These are phyloP conservation scores for Nycticorax nycticorax DNA, from an alignment of 2,113 vertebrate species.

Conservation along the genomic window DNA sequence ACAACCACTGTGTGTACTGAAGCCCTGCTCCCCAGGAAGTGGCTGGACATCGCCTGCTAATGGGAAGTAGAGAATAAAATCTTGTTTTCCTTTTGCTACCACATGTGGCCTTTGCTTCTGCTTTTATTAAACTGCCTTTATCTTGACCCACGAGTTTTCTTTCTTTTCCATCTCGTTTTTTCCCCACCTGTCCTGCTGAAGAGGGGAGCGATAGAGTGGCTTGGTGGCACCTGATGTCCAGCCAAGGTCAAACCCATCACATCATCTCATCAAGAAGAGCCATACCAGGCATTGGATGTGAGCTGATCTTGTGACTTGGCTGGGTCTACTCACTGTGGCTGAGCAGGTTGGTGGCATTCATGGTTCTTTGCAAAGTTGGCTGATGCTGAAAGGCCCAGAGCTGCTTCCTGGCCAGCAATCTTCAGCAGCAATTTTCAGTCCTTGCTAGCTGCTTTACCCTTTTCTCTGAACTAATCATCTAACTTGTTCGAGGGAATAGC, in stretches of 20 bases:
- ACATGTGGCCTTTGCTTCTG: too few species aligned
- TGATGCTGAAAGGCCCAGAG: not conserved
- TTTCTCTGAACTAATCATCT: not conserved
- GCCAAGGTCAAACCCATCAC: not conserved
- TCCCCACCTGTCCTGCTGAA: too few species aligned
- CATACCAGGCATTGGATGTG: not conserved
- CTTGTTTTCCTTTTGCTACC: too few species aligned
- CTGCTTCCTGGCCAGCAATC: not conserved
- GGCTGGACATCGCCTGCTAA: too few species aligned
- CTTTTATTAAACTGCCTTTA: too few species aligned
- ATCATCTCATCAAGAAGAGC: not conserved
- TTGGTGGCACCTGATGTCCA: too few species aligned
- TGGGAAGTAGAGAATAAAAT: too few species aligned
- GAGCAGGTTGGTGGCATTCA: not conserved
- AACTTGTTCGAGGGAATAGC: not conserved
- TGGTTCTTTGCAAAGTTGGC: not conserved
- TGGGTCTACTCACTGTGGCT: accelerated
- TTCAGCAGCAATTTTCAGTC: not conserved
- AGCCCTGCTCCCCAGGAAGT: too few species aligned
- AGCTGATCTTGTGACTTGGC: not conserved
- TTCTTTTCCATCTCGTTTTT: too few species aligned
- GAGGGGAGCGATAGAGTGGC: too few species aligned
- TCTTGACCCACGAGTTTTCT: too few species aligned
- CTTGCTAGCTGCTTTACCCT: not conserved
- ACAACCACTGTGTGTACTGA: too few species aligned